phyloP scores from a whole-genome alignment of 2,888 invertebrate species.

The Meghimatium bilineatum region DNA sequence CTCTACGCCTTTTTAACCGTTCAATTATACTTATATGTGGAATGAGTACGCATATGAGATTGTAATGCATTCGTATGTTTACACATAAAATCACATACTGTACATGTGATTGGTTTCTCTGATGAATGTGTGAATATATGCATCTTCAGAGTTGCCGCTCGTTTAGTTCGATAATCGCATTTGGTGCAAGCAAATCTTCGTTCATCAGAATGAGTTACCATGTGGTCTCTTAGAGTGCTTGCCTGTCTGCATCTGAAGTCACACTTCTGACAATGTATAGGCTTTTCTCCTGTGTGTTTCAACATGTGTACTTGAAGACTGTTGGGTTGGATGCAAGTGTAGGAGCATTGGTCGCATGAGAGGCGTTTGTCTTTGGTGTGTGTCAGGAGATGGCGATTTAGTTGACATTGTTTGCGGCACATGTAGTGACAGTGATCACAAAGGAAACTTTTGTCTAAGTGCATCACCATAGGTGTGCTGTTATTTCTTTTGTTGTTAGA shows the following conservation, averaged over 20 bases:
- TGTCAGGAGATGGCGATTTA: constrained; percentile 21
- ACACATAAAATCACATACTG: constrained; percentile 30
- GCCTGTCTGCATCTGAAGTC: constrained; percentile 32
- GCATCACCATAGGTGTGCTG: constrained; percentile 83
- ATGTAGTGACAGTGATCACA: constrained; percentile 35
- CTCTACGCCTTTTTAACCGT: too few species aligned
- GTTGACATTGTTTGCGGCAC: constrained; percentile 9
- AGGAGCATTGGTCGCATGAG: constrained; percentile 85
- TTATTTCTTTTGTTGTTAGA: constrained; percentile 83
- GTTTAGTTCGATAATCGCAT: constrained; percentile 24
- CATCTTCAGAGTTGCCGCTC: constrained; percentile 21
- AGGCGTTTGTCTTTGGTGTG: constrained; percentile 4
- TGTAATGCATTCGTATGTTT: constrained; percentile 26
- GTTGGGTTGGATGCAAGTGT: constrained; percentile 86
- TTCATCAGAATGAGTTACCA: constrained; percentile 12
- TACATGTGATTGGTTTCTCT: constrained; percentile 20
- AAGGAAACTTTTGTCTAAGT: constrained; percentile 86
- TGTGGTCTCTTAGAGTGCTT: constrained; percentile 33
- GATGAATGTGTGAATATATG: constrained; percentile 21
- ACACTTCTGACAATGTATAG: constrained; percentile 4
- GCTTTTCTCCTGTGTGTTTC: constrained; percentile 38
- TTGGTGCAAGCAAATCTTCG: constrained; percentile 15
- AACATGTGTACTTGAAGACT: constrained; percentile 86
- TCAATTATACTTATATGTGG: too few species aligned
- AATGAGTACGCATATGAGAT: constrained; percentile 29